Evolutionary conservation across 2,888 invertebrate genomes (phyloP).

Genomic region (Diarsia brunnea): DNA sequence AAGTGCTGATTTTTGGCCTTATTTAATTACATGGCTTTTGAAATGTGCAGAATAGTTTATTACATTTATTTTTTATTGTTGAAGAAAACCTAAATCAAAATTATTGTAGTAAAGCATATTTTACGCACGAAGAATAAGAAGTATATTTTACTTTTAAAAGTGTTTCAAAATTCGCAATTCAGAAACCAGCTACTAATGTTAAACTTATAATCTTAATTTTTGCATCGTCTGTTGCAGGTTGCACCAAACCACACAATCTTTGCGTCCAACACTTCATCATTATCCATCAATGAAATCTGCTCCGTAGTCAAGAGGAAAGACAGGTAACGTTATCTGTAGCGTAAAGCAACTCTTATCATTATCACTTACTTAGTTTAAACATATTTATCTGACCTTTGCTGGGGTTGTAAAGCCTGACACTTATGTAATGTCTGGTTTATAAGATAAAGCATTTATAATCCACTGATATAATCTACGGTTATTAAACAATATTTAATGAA

Average conservation of each 20-base stretch:
- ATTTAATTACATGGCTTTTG: not conserved
- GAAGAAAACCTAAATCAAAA: not conserved
- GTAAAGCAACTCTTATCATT: not conserved
- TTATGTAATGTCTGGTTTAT: not conserved
- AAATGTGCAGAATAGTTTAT: not conserved
- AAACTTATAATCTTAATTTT: not conserved
- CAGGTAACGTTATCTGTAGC: constrained; percentile 76
- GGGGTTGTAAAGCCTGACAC: not conserved
- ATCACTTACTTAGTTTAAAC: not conserved
- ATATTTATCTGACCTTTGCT: constrained; percentile 20
- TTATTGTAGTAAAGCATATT: too few species aligned
- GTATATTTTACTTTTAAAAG: too few species aligned
- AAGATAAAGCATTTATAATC: not conserved
- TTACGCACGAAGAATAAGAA: too few species aligned
- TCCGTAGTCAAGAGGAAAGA: constrained; percentile 93
- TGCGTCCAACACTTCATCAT: constrained; percentile 97
- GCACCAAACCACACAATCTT: constrained; percentile 94
- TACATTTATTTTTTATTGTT: not conserved
- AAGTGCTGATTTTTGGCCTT: not conserved
- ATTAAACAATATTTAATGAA: not conserved
- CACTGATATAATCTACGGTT: not conserved
- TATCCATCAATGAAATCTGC: constrained; percentile 95
- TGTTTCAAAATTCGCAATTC: not conserved
- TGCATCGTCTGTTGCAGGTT: constrained; percentile 82
- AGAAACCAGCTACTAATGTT: not conserved